Evolutionary conservation across 2,113 vertebrate species (phyloP).

Genomic region (Scatophagus argus): DNA sequence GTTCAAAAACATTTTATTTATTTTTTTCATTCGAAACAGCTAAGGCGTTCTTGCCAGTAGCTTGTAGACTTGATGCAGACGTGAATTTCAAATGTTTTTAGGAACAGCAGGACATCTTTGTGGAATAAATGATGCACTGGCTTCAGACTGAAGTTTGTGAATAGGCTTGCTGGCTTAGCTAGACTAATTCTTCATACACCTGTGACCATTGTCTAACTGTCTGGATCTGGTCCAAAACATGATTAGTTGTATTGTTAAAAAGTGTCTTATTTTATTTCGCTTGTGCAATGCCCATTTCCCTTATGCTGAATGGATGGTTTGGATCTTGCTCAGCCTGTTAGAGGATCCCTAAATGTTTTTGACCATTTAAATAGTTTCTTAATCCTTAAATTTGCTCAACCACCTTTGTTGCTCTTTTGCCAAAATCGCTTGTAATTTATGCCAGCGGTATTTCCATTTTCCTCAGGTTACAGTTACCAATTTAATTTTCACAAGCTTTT

Average conservation of each 20-base stretch:
- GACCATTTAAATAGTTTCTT: constrained; percentile 33
- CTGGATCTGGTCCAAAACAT: background rate
- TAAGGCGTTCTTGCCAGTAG: background rate
- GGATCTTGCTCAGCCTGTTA: background rate
- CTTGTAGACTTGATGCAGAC: background rate
- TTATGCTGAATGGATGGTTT: background rate
- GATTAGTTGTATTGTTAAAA: constrained; percentile 3
- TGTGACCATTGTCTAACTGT: background rate
- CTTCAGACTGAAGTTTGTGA: background rate
- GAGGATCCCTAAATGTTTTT: constrained; percentile 7
- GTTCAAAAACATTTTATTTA: background rate
- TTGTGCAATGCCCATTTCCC: background rate
- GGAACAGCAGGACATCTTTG: constrained; percentile 23
- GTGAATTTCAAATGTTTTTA: background rate
- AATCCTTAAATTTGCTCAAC: constrained; percentile 26
- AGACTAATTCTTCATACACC: background rate
- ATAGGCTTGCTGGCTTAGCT: constrained; percentile 12
- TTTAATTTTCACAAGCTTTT: constrained; percentile 43
- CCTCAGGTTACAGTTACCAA: constrained; percentile 15
- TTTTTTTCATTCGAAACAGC: background rate
- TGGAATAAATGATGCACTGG: background rate
- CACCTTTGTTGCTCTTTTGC: constrained; percentile 21
- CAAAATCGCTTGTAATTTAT: constrained; percentile 24
- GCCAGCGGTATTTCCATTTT: constrained; percentile 22
- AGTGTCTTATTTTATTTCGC: background rate